Evolutionary conservation across 2,888 invertebrate species (phyloP).

Genomic region (Leptodirus hochenwartii): DNA sequence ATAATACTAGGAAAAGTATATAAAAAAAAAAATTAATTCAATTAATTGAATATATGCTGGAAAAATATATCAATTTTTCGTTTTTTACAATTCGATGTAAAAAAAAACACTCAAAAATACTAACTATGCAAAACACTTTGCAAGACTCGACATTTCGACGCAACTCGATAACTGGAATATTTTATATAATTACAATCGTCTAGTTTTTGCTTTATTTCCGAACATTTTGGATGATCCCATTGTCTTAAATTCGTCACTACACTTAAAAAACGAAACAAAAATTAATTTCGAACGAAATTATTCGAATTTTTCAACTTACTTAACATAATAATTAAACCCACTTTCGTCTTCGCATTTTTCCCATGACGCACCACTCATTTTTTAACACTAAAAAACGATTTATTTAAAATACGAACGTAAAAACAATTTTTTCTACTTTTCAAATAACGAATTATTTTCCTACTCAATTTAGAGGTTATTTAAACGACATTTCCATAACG

Average conservation of each 20-base stretch:
- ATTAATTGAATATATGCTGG: background rate
- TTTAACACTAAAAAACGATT: no score
- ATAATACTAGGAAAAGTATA: background rate
- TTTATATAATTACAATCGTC: constrained; percentile 49
- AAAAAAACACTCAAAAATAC: constrained; percentile 16
- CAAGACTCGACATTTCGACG: constrained; percentile 46
- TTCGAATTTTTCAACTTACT: constrained; percentile 26
- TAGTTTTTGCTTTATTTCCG: constrained; percentile 34
- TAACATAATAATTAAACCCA: constrained; percentile 38
- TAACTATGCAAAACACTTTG: constrained; percentile 48
- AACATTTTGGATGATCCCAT: constrained; percentile 42
- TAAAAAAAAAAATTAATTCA: background rate
- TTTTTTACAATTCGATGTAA: no score
- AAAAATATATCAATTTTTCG: no score
- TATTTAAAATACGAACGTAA: no score
- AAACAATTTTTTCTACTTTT: no score
- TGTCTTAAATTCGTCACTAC: constrained; percentile 31
- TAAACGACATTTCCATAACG: no score
- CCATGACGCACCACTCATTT: constrained; percentile 29
- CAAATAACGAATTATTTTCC: no score
- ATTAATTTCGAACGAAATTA: constrained; percentile 1
- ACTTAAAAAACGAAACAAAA: constrained; percentile 23
- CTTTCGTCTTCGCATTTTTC: constrained; percentile 39
- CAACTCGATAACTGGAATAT: constrained; percentile 59
- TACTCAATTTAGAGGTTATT: no score